phyloP scores from a whole-genome alignment of 2,113 vertebrate genomes.

The Aramus guarauna region DNA sequence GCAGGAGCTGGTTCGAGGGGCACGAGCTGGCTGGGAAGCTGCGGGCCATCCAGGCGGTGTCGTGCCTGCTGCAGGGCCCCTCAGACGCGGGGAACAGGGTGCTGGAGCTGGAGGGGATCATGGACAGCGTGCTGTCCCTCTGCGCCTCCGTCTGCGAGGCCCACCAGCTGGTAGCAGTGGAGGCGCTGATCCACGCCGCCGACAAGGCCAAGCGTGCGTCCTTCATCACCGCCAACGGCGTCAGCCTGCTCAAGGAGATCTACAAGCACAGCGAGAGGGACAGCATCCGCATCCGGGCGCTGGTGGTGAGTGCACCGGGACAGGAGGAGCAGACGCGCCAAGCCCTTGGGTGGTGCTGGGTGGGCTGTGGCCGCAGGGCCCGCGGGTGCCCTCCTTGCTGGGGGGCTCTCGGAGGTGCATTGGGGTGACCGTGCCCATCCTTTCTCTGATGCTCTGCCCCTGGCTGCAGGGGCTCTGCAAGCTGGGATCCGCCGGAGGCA shows the following conservation, averaged over 20 bases:
- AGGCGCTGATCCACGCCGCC: slow-evolving; percentile 91
- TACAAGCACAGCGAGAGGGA: slow-evolving; percentile 94
- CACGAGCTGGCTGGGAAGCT: slow-evolving; percentile 80
- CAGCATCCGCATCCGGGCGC: slow-evolving; percentile 91
- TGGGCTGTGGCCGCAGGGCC: neutral
- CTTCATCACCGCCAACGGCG: slow-evolving; percentile 93
- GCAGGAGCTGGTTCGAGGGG: slow-evolving; percentile 85
- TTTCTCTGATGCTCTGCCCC: neutral
- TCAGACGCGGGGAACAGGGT: slow-evolving; percentile 88
- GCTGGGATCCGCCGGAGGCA: slow-evolving; percentile 93
- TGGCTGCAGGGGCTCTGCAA: slow-evolving; percentile 90
- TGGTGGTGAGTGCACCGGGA: slow-evolving; percentile 82
- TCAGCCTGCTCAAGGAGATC: slow-evolving; percentile 93
- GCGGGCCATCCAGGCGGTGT: slow-evolving; percentile 90
- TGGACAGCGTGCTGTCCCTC: slow-evolving; percentile 88
- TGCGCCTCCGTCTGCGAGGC: slow-evolving; percentile 84
- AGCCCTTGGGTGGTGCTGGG: neutral
- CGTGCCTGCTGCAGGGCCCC: slow-evolving; percentile 93
- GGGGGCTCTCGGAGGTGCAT: neutral
- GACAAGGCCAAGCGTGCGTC: slow-evolving; percentile 96
- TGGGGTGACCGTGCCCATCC: rapidly evolving
- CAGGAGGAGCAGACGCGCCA: rapidly evolving
- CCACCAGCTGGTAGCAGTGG: slow-evolving; percentile 93
- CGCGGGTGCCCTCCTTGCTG: neutral
- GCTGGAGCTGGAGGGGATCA: slow-evolving; percentile 91